These are phyloP conservation scores for Glaucopsyche alexis DNA, from an alignment of 2,888 invertebrate species.

Conservation along the genomic window DNA sequence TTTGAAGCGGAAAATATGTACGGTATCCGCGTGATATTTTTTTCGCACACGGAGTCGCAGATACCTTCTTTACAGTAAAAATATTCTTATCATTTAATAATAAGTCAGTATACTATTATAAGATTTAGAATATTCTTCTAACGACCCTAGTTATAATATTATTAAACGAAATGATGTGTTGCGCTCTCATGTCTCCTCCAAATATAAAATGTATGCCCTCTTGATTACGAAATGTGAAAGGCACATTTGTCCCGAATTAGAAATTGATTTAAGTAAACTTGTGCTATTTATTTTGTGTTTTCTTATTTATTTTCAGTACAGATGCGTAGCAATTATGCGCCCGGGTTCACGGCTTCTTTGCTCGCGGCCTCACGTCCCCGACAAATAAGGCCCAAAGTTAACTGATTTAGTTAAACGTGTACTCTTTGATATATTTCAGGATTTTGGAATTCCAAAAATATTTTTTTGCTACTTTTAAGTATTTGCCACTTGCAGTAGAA, in stretches of 20 bases:
- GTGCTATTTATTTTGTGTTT: background rate
- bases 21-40: too few species aligned
- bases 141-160: too few species aligned
- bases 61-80: too few species aligned
- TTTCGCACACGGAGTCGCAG: too few species aligned
- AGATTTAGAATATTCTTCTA: too few species aligned
- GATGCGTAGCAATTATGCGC: background rate
- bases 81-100: background rate
- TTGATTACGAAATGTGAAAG: too few species aligned
- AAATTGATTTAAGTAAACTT: background rate
- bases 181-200: too few species aligned
- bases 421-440: background rate
- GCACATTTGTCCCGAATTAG: background rate
- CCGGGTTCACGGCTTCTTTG: background rate
- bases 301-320: conserved; percentile 2
- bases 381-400: background rate
- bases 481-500: background rate
- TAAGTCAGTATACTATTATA: too few species aligned
- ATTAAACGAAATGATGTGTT: too few species aligned
- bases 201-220: background rate
- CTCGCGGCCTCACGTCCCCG: background rate
- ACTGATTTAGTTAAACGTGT: background rate
- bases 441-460: too few species aligned
- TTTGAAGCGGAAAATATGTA: too few species aligned
- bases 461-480: background rate